A percentile compares a stretch with the other conserved stretches of the same genome.
Evolutionary conservation across 2,797 vertebrate species (phyloP).

Genomic region (Cuniculus paca): DNA sequence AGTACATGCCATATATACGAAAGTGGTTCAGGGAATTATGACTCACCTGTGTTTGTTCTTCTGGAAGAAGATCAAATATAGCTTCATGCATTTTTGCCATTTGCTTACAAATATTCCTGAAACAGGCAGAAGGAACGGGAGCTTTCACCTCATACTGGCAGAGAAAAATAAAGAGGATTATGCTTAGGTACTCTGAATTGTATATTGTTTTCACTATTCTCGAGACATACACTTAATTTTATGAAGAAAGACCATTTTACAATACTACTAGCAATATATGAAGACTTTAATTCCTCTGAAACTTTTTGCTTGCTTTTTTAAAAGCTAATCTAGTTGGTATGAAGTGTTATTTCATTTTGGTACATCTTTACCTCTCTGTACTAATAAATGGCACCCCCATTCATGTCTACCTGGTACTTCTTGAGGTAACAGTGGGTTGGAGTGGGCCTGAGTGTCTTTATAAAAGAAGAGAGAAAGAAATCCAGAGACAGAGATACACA

Average conservation of each 20-base stretch:
- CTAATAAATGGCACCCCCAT: not conserved
- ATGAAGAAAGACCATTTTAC: slow-evolving; percentile 36
- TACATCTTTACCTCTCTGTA: not conserved
- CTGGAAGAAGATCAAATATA: slow-evolving; percentile 96
- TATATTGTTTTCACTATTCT: not conserved
- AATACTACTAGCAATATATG: not conserved
- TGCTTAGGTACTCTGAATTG: slow-evolving; percentile 29
- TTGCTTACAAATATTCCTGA: slow-evolving; percentile 98
- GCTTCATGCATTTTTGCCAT: slow-evolving; percentile 99
- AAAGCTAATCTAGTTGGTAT: not conserved
- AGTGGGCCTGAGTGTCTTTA: not conserved
- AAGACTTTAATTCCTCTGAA: not conserved
- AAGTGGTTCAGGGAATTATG: slow-evolving; percentile 56
- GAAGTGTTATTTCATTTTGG: not conserved
- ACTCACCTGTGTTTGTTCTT: slow-evolving; percentile 96
- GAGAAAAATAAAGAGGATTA: slow-evolving; percentile 62
- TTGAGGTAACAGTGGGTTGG: not conserved
- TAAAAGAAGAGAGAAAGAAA: slow-evolving; percentile 17
- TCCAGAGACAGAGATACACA: not conserved
- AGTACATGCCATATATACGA: not conserved
- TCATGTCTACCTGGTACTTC: slow-evolving; percentile 23
- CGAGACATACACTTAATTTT: slow-evolving; percentile 12
- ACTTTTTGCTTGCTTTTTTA: not conserved
- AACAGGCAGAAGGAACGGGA: slow-evolving; percentile 97
- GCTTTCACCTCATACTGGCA: slow-evolving; percentile 98